Evolutionary conservation across 1,140 invertebrate genomes (phyloP), one percentile per base, ranked within the genome.

Genomic region (Tetramorium simillimum): DNA sequence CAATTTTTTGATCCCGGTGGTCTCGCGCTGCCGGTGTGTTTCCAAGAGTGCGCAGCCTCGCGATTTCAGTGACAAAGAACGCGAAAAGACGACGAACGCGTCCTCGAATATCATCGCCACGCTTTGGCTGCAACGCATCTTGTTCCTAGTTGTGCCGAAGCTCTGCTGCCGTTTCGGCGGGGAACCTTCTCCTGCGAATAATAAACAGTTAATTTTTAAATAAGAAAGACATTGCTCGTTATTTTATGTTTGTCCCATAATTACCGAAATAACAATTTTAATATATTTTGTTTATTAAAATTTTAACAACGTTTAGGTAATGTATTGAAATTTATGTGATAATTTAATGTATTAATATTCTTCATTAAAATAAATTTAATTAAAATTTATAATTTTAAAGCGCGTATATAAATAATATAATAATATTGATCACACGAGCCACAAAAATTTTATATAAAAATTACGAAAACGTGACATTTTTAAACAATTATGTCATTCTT

Each of bases 1-100:
- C 93, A 98, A 95, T 95, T 98, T 97, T 95, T 98, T 98, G 91
- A 98, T 97, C 60, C 97, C 97, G 37, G 97, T 97, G 51, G 97
- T 97, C 94, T 98, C 97, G 90, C 97, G 95, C 94, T 97, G 97
- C 93, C 97, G 96, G 93, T 97, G 97, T 93, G 97, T 97, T 95
- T 97, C 97, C 67, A 97, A 96, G 91, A 97, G 96, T 93, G 96
- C 96, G 92, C 95, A 95, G 82, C 95, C 95, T 88, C 95, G 94
- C 67, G 95, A 95, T 88, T 92, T 95, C 3, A 95, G 90, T n/a
- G 94, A 93, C 80, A 95, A 92, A 93, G 94, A 95, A 94, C 95
- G 95, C 62, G 94, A 93, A 91, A 95, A 95, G 88, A 95, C 95
- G 88, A 95, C 91, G 72, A 94, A 95, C 86, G 93, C 94, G 92